Conservation (phyloP, 2,113 vertebrate genomes). For the Semnopithecus entellus region DNA sequence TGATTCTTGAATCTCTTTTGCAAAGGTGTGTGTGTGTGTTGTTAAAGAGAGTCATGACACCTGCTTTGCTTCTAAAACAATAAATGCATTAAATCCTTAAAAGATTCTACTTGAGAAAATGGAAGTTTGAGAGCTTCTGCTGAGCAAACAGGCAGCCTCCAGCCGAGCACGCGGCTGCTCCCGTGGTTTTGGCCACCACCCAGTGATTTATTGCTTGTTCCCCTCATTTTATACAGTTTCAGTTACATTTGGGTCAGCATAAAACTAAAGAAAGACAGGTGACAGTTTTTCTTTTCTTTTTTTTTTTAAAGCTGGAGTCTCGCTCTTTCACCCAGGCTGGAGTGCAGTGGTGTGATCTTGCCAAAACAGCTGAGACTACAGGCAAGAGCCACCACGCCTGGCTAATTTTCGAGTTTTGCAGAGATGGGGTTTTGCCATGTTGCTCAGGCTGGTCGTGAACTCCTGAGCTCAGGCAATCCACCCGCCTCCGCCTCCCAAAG, state of each 20-base stretch:
- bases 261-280: neutral
- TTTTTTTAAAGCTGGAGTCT: too few species aligned
- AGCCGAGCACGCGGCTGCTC: accelerated
- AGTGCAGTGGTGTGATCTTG: too few species aligned
- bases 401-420: too few species aligned
- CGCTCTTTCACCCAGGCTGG: too few species aligned
- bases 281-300: neutral
- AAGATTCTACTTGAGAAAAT: neutral
- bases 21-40: neutral
- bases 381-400: too few species aligned
- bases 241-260: neutral
- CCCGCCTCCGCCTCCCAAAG: too few species aligned
- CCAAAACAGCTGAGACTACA: too few species aligned
- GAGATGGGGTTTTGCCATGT: too few species aligned
- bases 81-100: neutral
- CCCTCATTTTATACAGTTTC: accelerated
- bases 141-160: neutral
- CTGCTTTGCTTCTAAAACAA: neutral
- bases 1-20: neutral
- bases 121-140: neutral
- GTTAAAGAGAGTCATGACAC: neutral
- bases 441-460: too few species aligned
- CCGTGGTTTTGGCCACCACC: neutral
- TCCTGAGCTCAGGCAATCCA: too few species aligned
- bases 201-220: neutral